Percentiles rank a stretch among this genome's conserved stretches.
phyloP scores from a whole-genome alignment of 2,113 vertebrate species.

The Esox niger region DNA sequence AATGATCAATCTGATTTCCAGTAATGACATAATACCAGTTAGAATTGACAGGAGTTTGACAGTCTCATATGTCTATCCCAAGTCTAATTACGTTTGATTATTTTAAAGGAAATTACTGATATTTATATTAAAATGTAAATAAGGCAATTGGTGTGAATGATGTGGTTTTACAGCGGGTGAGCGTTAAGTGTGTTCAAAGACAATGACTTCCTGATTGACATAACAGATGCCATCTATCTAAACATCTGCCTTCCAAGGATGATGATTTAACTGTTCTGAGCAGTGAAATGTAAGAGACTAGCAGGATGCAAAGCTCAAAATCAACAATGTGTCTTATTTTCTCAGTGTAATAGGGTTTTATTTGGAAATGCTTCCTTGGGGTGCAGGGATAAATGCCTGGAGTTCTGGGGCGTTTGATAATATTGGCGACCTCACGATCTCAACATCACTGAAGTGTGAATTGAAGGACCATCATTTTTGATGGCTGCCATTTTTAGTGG shows the following conservation, averaged over 20 bases:
- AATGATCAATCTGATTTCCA: not conserved
- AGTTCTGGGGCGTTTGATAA: not conserved
- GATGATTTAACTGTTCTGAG: conserved; percentile 35
- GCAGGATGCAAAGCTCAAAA: conserved; percentile 42
- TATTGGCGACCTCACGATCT: conserved; percentile 18
- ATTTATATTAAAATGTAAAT: conserved; percentile 6
- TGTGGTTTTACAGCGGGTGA: not conserved
- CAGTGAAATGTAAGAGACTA: conserved; percentile 35
- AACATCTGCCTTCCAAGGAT: conserved; percentile 38
- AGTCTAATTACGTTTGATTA: not conserved
- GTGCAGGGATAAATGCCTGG: not conserved
- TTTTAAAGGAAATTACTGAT: not conserved
- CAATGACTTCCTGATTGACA: conserved; percentile 25
- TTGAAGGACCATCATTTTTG: conserved; percentile 23
- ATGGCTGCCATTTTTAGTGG: conserved; percentile 31
- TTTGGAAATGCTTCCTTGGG: conserved; percentile 41
- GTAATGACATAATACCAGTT: not conserved
- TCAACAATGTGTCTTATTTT: conserved; percentile 53
- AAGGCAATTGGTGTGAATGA: conserved; percentile 8
- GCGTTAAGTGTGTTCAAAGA: conserved; percentile 3
- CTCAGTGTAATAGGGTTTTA: conserved; percentile 41
- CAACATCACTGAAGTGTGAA: conserved; percentile 38
- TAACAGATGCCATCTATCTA: conserved; percentile 32
- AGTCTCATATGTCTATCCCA: not conserved
- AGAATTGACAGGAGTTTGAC: not conserved